Evolutionary conservation across 2,888 invertebrate species (phyloP).

Genomic region (Caenorhabditis sp.): DNA sequence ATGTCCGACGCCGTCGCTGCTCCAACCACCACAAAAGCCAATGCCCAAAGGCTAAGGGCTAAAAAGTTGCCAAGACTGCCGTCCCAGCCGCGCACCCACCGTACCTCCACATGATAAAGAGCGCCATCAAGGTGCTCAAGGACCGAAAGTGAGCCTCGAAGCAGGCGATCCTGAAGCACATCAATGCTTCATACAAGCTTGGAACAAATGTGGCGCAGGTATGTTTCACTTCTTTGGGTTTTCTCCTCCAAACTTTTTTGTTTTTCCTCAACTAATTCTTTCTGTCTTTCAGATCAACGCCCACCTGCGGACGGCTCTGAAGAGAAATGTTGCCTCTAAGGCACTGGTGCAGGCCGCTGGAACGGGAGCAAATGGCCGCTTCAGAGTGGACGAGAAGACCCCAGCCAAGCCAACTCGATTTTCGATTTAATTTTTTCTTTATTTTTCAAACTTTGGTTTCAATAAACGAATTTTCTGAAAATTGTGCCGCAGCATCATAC

Average conservation of each 20-base stretch:
- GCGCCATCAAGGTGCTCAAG: conserved; percentile 84
- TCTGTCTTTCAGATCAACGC: conserved; percentile 80
- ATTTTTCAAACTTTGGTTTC: too few species aligned
- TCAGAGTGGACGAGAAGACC: conserved; percentile 52
- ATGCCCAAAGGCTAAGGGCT: conserved; percentile 9
- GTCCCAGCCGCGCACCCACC: conserved; percentile 77
- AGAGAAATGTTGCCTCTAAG: conserved; percentile 84
- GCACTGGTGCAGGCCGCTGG: conserved; percentile 83
- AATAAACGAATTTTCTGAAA: too few species aligned
- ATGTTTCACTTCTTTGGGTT: not conserved
- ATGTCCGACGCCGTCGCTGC: conserved; percentile 46
- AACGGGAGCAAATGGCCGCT: conserved; percentile 77
- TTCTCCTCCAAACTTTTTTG: not conserved
- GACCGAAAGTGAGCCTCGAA: conserved; percentile 85
- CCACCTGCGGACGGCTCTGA: conserved; percentile 84
- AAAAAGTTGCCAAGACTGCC: conserved; percentile 39
- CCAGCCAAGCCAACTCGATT: conserved; percentile 30
- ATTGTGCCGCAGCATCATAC: too few species aligned
- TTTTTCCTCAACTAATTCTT: not conserved
- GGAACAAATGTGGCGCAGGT: conserved; percentile 67
- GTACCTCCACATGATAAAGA: conserved; percentile 84
- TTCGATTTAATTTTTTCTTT: too few species aligned
- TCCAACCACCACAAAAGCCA: conserved; percentile 9
- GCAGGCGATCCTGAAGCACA: conserved; percentile 85
- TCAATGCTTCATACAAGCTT: conserved; percentile 84